Percentiles rank a stretch among this genome's conserved stretches.
These are phyloP conservation scores for Diceros bicornis DNA, from an alignment of 2,797 vertebrate genomes.

Conservation along the genomic window DNA sequence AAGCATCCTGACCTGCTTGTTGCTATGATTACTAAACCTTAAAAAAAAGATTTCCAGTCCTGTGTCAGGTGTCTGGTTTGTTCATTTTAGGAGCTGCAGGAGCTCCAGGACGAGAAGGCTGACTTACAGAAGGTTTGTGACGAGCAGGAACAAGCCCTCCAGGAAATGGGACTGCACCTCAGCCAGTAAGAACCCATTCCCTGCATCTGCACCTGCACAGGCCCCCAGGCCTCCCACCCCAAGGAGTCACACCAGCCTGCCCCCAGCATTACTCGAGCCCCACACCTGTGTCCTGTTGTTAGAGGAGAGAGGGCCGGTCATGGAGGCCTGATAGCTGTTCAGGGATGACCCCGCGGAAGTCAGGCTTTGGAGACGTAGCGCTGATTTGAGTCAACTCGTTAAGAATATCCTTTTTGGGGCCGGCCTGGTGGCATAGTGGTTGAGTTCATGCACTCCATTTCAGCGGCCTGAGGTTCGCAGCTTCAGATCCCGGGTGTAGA, in stretches of 20 bases:
- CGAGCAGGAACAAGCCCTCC: constrained; percentile 97
- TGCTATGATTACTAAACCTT: background rate
- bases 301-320: background rate
- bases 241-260: background rate
- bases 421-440: too few relatives aligned
- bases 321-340: background rate
- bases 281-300: background rate
- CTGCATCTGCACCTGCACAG: fast-evolving
- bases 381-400: background rate
- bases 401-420: background rate
- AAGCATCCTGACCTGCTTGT: background rate
- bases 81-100: constrained; percentile 93
- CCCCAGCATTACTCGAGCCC: background rate
- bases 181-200: constrained; percentile 94
- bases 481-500: too few relatives aligned
- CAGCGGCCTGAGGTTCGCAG: too few relatives aligned
- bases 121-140: constrained; percentile 94
- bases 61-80: background rate
- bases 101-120: constrained; percentile 95
- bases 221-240: fast-evolving
- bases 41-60: too few relatives aligned
- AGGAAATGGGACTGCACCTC: constrained; percentile 99
- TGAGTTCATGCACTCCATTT: too few relatives aligned
- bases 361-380: background rate
- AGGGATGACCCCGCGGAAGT: background rate